Evolutionary conservation across 1,140 invertebrate genomes (phyloP).

Genomic region (Lepidurus arcticus): DNA sequence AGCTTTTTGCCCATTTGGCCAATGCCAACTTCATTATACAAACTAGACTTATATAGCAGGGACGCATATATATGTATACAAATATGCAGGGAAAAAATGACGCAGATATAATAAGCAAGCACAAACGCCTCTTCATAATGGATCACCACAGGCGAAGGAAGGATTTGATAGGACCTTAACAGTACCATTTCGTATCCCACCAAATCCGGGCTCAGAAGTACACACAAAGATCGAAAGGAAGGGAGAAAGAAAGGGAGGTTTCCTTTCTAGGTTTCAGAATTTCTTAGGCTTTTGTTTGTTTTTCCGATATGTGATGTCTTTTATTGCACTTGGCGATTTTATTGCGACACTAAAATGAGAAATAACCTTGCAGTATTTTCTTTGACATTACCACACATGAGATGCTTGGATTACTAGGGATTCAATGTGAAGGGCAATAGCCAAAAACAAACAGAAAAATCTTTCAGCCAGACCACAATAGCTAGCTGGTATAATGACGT

Average conservation of each 20-base stretch:
- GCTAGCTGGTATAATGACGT: too few relatives aligned
- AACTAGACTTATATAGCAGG: not conserved
- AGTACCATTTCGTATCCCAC: not conserved
- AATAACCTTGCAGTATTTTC: too few relatives aligned
- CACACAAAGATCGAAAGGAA: not conserved
- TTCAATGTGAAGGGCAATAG: too few relatives aligned
- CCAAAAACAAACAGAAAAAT: too few relatives aligned
- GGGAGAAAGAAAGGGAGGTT: too few relatives aligned
- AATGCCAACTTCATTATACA: slow-evolving; percentile 22
- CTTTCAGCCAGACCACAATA: too few relatives aligned
- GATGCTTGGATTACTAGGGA: too few relatives aligned
- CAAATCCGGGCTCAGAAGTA: not conserved
- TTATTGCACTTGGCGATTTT: too few relatives aligned
- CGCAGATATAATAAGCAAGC: not conserved
- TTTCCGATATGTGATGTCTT: too few relatives aligned
- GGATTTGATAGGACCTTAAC: not conserved
- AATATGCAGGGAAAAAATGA: not conserved
- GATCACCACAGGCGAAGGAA: not conserved
- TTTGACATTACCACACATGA: too few relatives aligned
- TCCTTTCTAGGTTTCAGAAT: not conserved
- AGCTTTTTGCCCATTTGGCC: slow-evolving; percentile 15
- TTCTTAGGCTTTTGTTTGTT: too few relatives aligned
- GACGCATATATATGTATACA: not conserved
- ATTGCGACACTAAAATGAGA: too few relatives aligned
- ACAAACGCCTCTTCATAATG: not conserved